Conservation (phyloP, 1,140 invertebrate genomes). For the Charaxes varanes region DNA sequence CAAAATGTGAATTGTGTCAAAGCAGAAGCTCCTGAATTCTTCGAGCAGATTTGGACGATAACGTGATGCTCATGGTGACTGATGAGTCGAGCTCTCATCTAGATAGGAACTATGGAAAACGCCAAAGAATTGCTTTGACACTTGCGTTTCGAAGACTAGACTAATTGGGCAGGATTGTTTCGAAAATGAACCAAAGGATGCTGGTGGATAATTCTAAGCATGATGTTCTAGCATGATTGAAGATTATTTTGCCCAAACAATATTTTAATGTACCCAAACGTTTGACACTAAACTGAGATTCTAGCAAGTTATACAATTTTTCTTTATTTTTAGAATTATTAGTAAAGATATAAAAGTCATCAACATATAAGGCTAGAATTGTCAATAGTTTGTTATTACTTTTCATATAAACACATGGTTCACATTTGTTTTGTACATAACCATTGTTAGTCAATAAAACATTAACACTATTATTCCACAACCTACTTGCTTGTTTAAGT, state of each 20-base stretch:
- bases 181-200: too few relatives aligned
- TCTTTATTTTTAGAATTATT: neutral
- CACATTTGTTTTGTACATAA: neutral
- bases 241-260: neutral
- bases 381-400: neutral
- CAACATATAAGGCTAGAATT: conserved; percentile 3
- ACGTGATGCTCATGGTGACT: too few relatives aligned
- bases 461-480: conserved; percentile 3
- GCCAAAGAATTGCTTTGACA: too few relatives aligned
- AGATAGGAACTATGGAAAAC: too few relatives aligned
- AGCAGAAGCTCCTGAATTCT: too few relatives aligned
- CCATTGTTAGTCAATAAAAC: neutral
- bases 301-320: neutral
- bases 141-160: too few relatives aligned
- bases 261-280: neutral
- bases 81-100: too few relatives aligned
- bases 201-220: too few relatives aligned
- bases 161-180: too few relatives aligned
- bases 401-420: conserved; percentile 3
- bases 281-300: neutral
- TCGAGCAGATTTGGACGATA: too few relatives aligned
- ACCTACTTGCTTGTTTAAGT: conserved; percentile 1
- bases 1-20: too few relatives aligned
- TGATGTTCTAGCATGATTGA: too few relatives aligned
- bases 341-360: conserved; percentile 8